Base-by-base conservation (phyloP, 2,888 invertebrate genomes). In the Drosophila kambysellisi region DNA sequence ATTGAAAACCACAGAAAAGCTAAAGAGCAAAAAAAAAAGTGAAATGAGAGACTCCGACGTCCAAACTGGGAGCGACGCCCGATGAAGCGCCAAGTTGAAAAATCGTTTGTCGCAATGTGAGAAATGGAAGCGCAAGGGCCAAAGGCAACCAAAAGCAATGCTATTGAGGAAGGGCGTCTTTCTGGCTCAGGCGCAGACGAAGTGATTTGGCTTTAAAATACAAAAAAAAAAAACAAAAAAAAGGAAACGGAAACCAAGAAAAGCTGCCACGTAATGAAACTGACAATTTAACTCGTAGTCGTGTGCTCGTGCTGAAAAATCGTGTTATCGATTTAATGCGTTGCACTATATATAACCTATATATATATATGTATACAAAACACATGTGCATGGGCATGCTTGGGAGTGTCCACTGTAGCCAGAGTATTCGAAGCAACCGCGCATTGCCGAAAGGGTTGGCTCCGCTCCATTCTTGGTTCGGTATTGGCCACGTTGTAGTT, bases 301-400 rank as follows among this genome's bases (percentile, higher is more conserved):
- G 67, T 72, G 72, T 82, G 76, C 71, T 85, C 85, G 85, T 85
- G 88, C 72, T 90, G 83, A 89, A 89, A 89, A 89, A 90, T 90
- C 76, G 78, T 89, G 88, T 88, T 90, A 88, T 90, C 89, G 89
- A 90, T 89, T 90, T 88, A 85, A 90, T 86, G 83, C 77, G 82
- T 79, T 73, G 64, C 78, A 74, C 64, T 52, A 53, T 41, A 61
- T 57, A 72, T 43, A 46, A 46, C 46, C 46, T 4, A 62, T 50
- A 53, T 35, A 68, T 29, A 20, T 48, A 39, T 15, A 43, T 17
- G 35, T 9, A 20, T 5, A 52, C 6, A 53, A 25, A 32, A 30
- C 25, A 29, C 15, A 54, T 46, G 43, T 53, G 17, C 57, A 54
- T 46, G 43, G 51, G 17, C 57, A 54, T 20, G 33, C 43, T 17